These are phyloP conservation scores for Cylas formicarius DNA, from an alignment of 1,140 invertebrate species.

Conservation along the genomic window DNA sequence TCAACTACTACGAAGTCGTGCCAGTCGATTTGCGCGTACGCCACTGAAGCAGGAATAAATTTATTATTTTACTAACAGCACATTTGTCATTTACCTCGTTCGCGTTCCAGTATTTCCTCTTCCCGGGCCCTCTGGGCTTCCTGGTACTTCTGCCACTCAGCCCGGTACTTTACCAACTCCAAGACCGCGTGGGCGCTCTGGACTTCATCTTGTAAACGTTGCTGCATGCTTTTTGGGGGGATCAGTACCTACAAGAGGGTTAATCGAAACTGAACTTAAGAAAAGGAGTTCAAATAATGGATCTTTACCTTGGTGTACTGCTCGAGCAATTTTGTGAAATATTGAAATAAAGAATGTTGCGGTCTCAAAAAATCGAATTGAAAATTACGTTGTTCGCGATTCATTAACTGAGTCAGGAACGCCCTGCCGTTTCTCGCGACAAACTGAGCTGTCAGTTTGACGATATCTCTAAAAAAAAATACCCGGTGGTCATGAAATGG, in stretches of 20 bases:
- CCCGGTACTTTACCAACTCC: constrained; percentile 87
- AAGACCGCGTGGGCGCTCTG: constrained; percentile 68
- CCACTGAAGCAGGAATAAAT: constrained; percentile 51
- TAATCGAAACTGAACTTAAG: too few species aligned
- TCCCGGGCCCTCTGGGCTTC: constrained; percentile 85
- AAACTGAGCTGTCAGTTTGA: constrained; percentile 97
- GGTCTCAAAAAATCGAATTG: constrained; percentile 98
- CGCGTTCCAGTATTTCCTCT: constrained; percentile 90
- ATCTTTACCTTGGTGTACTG: constrained; percentile 87
- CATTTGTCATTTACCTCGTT: constrained; percentile 55
- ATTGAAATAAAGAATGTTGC: constrained; percentile 97
- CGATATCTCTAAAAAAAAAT: constrained; percentile 74
- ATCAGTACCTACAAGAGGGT: constrained; percentile 74
- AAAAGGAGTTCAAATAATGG: constrained; percentile 11
- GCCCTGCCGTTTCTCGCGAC: constrained; percentile 97
- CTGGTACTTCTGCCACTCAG: constrained; percentile 94
- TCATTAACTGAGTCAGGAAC: constrained; percentile 98
- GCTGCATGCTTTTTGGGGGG: constrained; percentile 85
- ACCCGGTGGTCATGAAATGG: neutral
- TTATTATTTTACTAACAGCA: neutral
- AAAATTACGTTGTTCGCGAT: constrained; percentile 94
- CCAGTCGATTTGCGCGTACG: constrained; percentile 99
- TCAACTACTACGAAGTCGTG: constrained; percentile 99
- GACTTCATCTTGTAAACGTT: constrained; percentile 73
- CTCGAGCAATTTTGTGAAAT: constrained; percentile 96